phyloP scores from a whole-genome alignment of 2,113 vertebrate species.

The Phyllostomus hastatus region DNA sequence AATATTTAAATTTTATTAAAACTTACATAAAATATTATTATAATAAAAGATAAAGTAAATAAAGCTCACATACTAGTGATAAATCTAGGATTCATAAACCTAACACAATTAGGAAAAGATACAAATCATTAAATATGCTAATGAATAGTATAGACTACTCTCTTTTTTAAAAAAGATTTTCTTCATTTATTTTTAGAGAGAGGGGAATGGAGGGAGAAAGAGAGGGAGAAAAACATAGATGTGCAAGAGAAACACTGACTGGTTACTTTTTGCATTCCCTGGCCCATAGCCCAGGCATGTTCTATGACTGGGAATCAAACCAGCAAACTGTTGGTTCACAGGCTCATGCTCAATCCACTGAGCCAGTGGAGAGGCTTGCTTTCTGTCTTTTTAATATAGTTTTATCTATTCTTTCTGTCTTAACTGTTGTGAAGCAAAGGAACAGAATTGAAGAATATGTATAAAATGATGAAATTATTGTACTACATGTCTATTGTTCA shows the following conservation, averaged over 20 bases:
- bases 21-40: neutral
- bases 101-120: neutral
- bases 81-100: neutral
- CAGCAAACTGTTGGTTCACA: too few relatives aligned
- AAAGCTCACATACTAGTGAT: neutral
- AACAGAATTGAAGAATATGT: neutral
- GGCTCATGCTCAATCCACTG: too few relatives aligned
- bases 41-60: neutral
- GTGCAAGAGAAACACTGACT: too few relatives aligned
- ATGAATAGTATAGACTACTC: neutral
- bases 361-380: too few relatives aligned
- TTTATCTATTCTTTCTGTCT: neutral
- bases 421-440: neutral
- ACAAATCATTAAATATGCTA: neutral
- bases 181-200: too few relatives aligned
- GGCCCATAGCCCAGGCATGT: too few relatives aligned
- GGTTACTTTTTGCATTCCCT: too few relatives aligned
- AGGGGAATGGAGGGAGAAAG: too few relatives aligned
- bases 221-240: too few relatives aligned
- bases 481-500: fast-evolving
- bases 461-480: neutral
- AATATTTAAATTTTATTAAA: neutral
- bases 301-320: too few relatives aligned
- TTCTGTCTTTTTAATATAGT: neutral
- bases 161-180: too few relatives aligned